A percentile compares a stretch with the other conserved stretches of the same genome.
phyloP scores from a whole-genome alignment of 2,888 invertebrate species.

The Xiphydria camelus region DNA sequence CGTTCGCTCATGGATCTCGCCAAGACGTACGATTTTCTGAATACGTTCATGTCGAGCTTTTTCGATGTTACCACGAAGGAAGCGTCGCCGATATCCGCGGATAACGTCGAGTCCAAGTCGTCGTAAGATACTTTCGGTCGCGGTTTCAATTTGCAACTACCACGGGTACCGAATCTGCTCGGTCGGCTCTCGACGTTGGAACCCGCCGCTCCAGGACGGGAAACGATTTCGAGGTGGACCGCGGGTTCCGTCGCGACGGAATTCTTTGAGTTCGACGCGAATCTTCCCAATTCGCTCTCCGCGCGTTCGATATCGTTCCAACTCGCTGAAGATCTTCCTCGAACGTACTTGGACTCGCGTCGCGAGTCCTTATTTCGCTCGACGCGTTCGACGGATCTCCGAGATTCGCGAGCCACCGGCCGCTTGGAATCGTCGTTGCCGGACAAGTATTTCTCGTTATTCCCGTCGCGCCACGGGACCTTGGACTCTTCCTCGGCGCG shows the following conservation, averaged over 20 bases:
- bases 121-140: constrained; percentile 55
- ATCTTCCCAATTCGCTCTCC: constrained; percentile 16
- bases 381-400: not conserved
- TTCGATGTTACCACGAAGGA: constrained; percentile 63
- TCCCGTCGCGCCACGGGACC: not conserved
- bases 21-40: constrained; percentile 47
- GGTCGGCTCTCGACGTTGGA: constrained; percentile 9
- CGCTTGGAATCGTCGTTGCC: not conserved
- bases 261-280: constrained; percentile 32
- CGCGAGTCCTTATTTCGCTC: not conserved
- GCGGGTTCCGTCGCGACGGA: constrained; percentile 24
- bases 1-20: constrained; percentile 44
- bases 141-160: constrained; percentile 31
- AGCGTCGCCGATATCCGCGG: constrained; percentile 63
- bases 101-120: constrained; percentile 65
- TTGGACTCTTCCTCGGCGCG: not conserved
- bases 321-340: not conserved
- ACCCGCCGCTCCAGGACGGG: constrained; percentile 1
- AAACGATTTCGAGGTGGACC: too few relatives aligned
- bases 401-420: too few relatives aligned
- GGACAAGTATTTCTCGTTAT: not conserved
- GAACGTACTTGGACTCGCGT: too few relatives aligned
- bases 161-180: constrained; percentile 24
- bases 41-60: constrained; percentile 52
- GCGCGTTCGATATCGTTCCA: not conserved